Evolutionary conservation across 2,888 invertebrate species (phyloP).

Genomic region (Ligdia adustata): DNA sequence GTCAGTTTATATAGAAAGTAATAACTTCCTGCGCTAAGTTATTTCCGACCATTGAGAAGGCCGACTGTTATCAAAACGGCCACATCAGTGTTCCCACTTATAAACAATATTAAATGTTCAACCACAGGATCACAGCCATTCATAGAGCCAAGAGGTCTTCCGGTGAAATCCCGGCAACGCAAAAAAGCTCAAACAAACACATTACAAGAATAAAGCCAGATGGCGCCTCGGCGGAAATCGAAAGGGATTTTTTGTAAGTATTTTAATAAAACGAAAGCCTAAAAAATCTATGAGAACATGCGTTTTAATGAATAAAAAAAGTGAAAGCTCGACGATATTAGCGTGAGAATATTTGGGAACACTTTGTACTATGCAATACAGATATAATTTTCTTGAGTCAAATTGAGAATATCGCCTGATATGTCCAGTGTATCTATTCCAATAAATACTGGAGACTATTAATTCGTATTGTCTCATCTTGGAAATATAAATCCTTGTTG

Average conservation of each 20-base stretch:
- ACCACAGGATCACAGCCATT: slow-evolving; percentile 56
- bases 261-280: slow-evolving; percentile 45
- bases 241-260: slow-evolving; percentile 69
- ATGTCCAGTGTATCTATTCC: no score
- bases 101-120: slow-evolving; percentile 61
- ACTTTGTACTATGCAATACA: no score
- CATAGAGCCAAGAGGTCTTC: slow-evolving; percentile 54
- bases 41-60: slow-evolving; percentile 29
- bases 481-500: slow-evolving; percentile 3
- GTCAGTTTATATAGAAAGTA: no score
- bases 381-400: no score
- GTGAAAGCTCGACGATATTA: slow-evolving; percentile 62
- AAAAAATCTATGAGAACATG: slow-evolving; percentile 66
- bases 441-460: no score
- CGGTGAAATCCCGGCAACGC: slow-evolving; percentile 69
- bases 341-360: slow-evolving; percentile 49
- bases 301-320: slow-evolving; percentile 49
- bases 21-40: slow-evolving; percentile 25
- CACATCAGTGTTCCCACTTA: slow-evolving; percentile 37
- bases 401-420: no score
- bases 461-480: no score
- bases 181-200: slow-evolving; percentile 75
- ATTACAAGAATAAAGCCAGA: slow-evolving; percentile 74
- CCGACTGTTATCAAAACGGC: slow-evolving; percentile 32
- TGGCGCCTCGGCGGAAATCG: slow-evolving; percentile 82